phyloP scores from a whole-genome alignment of 2,888 invertebrate species.

The Leptura quadrifasciata region DNA sequence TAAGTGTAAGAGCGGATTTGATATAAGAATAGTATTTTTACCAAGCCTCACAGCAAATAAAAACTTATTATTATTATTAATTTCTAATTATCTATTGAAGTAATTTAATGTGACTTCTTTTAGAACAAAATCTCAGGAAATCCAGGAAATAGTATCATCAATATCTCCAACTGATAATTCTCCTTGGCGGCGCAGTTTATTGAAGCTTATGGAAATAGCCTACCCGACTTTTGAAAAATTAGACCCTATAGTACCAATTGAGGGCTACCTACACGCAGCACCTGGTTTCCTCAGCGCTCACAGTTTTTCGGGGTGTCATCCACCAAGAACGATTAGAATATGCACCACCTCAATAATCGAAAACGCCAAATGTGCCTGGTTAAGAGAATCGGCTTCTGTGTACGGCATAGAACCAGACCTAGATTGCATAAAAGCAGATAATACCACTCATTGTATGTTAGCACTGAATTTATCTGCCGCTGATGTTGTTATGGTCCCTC shows the following conservation, averaged over 20 bases:
- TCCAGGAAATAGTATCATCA: conserved; percentile 75
- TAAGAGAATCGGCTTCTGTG: conserved; percentile 84
- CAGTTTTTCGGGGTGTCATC: conserved; percentile 82
- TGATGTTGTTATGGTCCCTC: conserved; percentile 83
- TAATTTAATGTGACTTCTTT: too few relatives aligned
- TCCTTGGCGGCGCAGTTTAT: conserved; percentile 78
- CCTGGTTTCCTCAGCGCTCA: conserved; percentile 79
- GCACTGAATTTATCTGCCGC: conserved; percentile 79
- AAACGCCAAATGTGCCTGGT: conserved; percentile 86
- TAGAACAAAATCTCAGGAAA: conserved; percentile 74
- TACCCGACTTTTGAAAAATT: conserved; percentile 76
- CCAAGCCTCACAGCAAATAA: too few relatives aligned
- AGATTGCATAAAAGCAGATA: conserved; percentile 82
- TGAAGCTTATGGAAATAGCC: conserved; percentile 79
- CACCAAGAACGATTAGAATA: conserved; percentile 78
- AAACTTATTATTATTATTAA: too few relatives aligned
- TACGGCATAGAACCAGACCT: conserved; percentile 87
- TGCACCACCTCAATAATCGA: conserved; percentile 84
- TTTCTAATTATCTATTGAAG: too few relatives aligned
- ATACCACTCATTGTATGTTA: conserved; percentile 81
- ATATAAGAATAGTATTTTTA: too few relatives aligned
- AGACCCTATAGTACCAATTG: conserved; percentile 78
- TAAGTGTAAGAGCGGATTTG: too few relatives aligned
- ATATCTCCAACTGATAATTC: conserved; percentile 70
- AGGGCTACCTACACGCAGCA: conserved; percentile 81